Evolutionary conservation across 2,113 vertebrate species (phyloP).

Genomic region (Cebidichthys violaceus): DNA sequence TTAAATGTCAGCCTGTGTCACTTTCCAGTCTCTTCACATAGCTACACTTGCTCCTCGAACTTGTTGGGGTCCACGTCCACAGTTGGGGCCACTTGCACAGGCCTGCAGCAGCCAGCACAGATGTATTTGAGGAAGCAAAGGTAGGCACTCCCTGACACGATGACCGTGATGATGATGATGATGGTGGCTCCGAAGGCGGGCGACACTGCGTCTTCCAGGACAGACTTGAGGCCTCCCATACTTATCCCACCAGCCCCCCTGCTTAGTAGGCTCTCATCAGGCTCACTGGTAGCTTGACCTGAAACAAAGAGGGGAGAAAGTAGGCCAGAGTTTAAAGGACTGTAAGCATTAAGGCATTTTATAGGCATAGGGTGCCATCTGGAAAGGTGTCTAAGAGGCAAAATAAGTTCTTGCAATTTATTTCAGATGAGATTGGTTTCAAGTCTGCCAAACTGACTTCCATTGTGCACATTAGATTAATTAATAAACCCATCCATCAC

Average conservation of each 20-base stretch:
- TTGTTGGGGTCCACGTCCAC: slow-evolving; percentile 67
- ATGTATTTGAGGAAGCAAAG: slow-evolving; percentile 85
- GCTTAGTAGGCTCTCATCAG: background rate
- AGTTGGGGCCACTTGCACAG: slow-evolving; percentile 73
- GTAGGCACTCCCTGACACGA: slow-evolving; percentile 75
- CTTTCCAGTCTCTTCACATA: background rate
- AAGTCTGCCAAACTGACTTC: background rate
- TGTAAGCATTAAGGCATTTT: background rate
- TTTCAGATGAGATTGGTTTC: background rate
- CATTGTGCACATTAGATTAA: background rate
- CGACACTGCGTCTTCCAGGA: slow-evolving; percentile 67
- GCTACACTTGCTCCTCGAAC: slow-evolving; percentile 82
- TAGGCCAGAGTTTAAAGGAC: no score
- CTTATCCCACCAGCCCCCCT: background rate
- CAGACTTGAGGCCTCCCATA: slow-evolving; percentile 57
- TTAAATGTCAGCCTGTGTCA: no score
- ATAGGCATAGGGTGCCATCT: background rate
- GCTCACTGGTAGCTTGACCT: slow-evolving; percentile 51
- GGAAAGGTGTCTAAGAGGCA: background rate
- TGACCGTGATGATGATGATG: slow-evolving; percentile 75
- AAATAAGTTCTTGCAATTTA: background rate
- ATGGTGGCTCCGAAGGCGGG: slow-evolving; percentile 77
- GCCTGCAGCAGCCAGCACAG: slow-evolving; percentile 82
- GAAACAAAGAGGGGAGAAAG: background rate
- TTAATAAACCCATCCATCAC: no score